Base-by-base conservation (phyloP, 2,888 invertebrate species). In the Dolichomitus sp. region DNA sequence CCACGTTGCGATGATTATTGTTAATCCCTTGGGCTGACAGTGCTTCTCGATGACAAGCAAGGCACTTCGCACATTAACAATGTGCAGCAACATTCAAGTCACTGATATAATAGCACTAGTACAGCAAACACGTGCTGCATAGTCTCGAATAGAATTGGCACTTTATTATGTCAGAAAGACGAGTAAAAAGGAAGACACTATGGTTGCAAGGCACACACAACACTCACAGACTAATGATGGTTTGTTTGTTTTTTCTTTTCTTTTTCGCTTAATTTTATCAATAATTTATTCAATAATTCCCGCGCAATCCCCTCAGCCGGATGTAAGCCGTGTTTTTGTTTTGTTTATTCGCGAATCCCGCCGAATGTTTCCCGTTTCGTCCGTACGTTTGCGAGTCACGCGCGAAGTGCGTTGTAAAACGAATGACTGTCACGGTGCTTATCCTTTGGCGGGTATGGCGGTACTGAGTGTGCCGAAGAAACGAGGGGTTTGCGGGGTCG, bases 381-480 rank as follows among this genome's bases (percentile, higher is more conserved):
- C 5, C 17, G 48, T 48, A 48, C 11, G 0, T n/a, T 45, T 48
- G 17, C 6, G n/a, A 48, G 48, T n/a, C n/a, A 17, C 54, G 54
- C 54, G 52, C 54, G 0, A 27, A 17, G 63, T 66, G 33, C 69
- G 37, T 61, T 37, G 69, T 68, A 66, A 65, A 72, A 54, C 23
- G 57, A 27, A 42, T 72, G 83, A 61, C 86, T 90, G 86, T 89
- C 90, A 88, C 91, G 90, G 88, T 91, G 92, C 89, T 92, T 90
- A 89, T 92, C 90, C 91, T 92, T 89, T 91, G 92, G 88, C 92
- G 93, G 92, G 88, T 93, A 93, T 93, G 93, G 92, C 92, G 92
- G 92, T 93, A 93, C 93, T 93, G 93, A 92, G 89, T 84, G 78
- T 85, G 83, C 83, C 80, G 75, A 33, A 70, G 74, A 70, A 80